Percentiles rank a stretch among this genome's conserved stretches.
Conservation (phyloP, 2,888 invertebrate genomes). For the Drosophila neonasuta region DNA sequence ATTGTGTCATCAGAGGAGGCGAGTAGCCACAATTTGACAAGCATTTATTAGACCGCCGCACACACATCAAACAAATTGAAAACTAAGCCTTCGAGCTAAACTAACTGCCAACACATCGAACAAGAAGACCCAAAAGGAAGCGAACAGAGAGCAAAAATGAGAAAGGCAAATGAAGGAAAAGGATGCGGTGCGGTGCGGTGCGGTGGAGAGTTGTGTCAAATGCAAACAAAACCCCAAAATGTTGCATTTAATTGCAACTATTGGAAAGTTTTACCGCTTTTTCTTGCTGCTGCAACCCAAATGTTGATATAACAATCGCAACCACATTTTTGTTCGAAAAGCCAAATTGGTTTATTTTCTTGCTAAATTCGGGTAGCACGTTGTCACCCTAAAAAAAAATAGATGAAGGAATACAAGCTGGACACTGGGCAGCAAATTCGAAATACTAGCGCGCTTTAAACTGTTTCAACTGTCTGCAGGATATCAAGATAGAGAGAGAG, state of each 20-base stretch:
- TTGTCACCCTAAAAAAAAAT: constrained; percentile 15
- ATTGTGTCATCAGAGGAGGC: neutral
- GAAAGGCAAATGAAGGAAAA: neutral
- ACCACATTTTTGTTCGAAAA: constrained; percentile 45
- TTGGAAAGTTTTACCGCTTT: constrained; percentile 36
- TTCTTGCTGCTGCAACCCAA: constrained; percentile 2
- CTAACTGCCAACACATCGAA: constrained; percentile 26
- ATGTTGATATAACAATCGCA: constrained; percentile 37
- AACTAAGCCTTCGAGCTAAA: constrained; percentile 47
- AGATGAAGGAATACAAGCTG: neutral
- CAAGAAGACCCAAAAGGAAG: constrained; percentile 9
- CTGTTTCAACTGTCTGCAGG: no score
- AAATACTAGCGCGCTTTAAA: constrained; percentile 1
- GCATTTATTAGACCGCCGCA: constrained; percentile 47
- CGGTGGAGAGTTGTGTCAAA: constrained; percentile 17
- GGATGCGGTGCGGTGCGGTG: neutral
- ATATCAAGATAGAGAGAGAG: no score
- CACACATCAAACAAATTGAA: constrained; percentile 68
- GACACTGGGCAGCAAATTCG: constrained; percentile 10
- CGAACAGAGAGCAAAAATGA: neutral
- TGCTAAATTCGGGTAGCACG: constrained; percentile 39
- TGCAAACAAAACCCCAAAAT: constrained; percentile 45
- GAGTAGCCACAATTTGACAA: constrained; percentile 24
- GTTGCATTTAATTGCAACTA: constrained; percentile 68
- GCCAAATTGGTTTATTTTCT: constrained; percentile 68